phyloP scores from a whole-genome alignment of 2,797 vertebrate species.

The Melopsittacus undulatus region DNA sequence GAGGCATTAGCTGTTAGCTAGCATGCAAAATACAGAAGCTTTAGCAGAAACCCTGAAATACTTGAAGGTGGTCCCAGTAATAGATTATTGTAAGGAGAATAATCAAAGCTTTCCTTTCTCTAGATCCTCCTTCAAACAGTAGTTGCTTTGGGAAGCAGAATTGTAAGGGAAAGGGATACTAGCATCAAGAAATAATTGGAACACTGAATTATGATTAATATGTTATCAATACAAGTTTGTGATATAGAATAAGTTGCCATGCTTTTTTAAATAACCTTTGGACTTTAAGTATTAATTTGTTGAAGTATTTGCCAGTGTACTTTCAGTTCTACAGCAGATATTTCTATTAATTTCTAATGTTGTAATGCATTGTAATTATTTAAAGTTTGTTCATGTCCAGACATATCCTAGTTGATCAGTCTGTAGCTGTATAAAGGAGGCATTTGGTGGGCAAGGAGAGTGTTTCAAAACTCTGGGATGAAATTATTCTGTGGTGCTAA shows the following conservation, averaged over 20 bases:
- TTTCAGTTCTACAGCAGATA: background rate
- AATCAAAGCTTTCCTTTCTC: background rate
- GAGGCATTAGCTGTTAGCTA: background rate
- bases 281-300: background rate
- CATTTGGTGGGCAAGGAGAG: background rate
- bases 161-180: background rate
- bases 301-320: background rate
- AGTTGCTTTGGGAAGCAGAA: background rate
- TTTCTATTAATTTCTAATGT: background rate
- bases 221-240: background rate
- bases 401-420: background rate
- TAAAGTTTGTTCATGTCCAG: background rate
- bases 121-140: background rate
- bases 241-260: background rate
- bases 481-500: background rate
- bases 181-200: background rate
- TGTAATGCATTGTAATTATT: background rate
- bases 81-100: background rate
- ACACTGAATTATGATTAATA: background rate
- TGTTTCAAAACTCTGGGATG: constrained; percentile 8
- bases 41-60: background rate
- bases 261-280: background rate
- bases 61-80: background rate
- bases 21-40: background rate
- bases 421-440: background rate